phyloP scores from a whole-genome alignment of 2,888 invertebrate genomes.

The Lasiommata megera region DNA sequence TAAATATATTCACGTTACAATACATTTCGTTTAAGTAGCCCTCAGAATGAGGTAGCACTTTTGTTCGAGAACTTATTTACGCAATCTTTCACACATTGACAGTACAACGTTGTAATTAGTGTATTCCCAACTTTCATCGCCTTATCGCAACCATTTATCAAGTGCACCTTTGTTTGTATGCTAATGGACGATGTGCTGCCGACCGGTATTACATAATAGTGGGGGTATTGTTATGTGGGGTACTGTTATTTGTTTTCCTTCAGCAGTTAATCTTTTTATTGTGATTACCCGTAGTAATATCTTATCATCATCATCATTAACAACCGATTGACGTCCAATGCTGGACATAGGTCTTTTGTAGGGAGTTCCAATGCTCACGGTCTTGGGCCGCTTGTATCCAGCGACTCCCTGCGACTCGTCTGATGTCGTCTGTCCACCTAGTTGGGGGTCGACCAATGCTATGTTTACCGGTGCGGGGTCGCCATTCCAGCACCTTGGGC shows the following conservation, averaged over 20 bases:
- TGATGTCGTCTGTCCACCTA: too few species aligned
- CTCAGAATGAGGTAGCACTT: conserved; percentile 34
- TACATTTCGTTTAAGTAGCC: conserved; percentile 4
- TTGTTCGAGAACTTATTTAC: conserved; percentile 34
- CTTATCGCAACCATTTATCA: conserved; percentile 73
- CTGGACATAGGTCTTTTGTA: too few species aligned
- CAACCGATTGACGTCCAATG: too few species aligned
- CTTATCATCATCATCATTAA: too few species aligned
- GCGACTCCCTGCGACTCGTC: too few species aligned
- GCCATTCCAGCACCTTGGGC: too few species aligned
- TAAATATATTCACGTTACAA: too few species aligned
- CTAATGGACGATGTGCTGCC: conserved; percentile 56
- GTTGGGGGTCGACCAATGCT: too few species aligned
- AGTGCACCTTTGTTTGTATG: conserved; percentile 68
- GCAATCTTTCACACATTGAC: conserved; percentile 33
- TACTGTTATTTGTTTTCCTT: not conserved
- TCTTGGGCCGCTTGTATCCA: too few species aligned
- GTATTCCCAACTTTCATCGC: conserved; percentile 58
- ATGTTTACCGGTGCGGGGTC: too few species aligned
- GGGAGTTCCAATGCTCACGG: too few species aligned
- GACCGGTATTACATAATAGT: conserved; percentile 20
- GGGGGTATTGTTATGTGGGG: too few species aligned
- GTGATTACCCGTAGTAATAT: not conserved
- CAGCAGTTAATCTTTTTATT: not conserved
- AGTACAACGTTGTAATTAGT: conserved; percentile 58